These are phyloP conservation scores for Syngnathus floridae DNA, from an alignment of 2,113 vertebrate species.

Conservation along the genomic window DNA sequence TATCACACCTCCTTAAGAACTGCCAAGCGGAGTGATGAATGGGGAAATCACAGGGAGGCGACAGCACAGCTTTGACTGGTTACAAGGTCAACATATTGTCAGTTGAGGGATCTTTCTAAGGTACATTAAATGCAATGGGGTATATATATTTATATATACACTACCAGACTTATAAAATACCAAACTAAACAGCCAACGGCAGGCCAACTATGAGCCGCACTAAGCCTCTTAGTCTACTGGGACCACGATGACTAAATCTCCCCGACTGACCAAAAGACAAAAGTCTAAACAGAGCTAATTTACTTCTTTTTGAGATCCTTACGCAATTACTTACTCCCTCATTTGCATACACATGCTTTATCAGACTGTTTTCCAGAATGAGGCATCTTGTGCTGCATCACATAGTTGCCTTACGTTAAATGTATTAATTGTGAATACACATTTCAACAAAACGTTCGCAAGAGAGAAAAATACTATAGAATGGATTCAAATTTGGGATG, in stretches of 20 bases:
- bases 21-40: conserved; percentile 1
- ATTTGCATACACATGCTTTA: not conserved
- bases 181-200: conserved; percentile 15
- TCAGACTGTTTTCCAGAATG: not conserved
- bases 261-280: conserved; percentile 25
- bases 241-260: conserved; percentile 26
- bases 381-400: not conserved
- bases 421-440: too few species aligned
- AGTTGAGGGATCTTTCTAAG: not conserved
- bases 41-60: not conserved
- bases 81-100: not conserved
- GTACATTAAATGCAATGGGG: not conserved
- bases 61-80: not conserved
- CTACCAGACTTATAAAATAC: conserved; percentile 1
- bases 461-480: not conserved
- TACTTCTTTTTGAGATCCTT: not conserved
- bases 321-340: not conserved
- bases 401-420: not conserved
- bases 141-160: conserved; percentile 11
- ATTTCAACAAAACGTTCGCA: too few species aligned
- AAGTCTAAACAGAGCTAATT: conserved; percentile 24
- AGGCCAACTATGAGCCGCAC: conserved; percentile 21
- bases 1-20: conserved; percentile 8
- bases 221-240: conserved; percentile 42
- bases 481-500: not conserved